Evolutionary conservation across 1,140 invertebrate genomes (phyloP).

Genomic region (Laodelphax striatellus): DNA sequence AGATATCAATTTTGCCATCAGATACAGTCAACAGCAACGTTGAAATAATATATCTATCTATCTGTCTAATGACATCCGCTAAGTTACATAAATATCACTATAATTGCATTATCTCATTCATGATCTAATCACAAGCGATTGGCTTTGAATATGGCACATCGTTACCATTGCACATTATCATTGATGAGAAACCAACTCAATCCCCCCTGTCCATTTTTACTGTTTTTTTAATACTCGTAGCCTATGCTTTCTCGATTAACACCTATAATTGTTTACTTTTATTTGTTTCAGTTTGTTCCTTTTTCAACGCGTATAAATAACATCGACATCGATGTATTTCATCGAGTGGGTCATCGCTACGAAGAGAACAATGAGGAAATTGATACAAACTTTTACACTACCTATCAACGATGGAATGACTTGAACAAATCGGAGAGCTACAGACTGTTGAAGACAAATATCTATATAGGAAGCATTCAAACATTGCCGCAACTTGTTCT

Average conservation of each 20-base stretch:
- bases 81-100: too few species aligned
- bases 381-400: conserved; percentile 65
- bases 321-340: conserved; percentile 70
- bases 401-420: conserved; percentile 76
- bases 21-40: too few species aligned
- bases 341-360: conserved; percentile 60
- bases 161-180: too few species aligned
- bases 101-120: too few species aligned
- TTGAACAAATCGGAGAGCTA: conserved; percentile 77
- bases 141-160: too few species aligned
- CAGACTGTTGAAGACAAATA: conserved; percentile 56
- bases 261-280: conserved; percentile 18
- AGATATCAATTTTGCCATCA: too few species aligned
- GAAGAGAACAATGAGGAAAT: conserved; percentile 49
- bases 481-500: conserved; percentile 69
- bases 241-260: conserved; percentile 7
- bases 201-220: too few species aligned
- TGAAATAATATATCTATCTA: too few species aligned
- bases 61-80: too few species aligned
- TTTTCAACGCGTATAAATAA: conserved; percentile 72
- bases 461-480: conserved; percentile 45
- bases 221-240: background rate
- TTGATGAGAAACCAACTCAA: too few species aligned
- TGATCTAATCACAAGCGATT: too few species aligned
- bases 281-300: conserved; percentile 63